Base-by-base conservation (phyloP, 2,797 vertebrate genomes). In the Zalophus californianus region DNA sequence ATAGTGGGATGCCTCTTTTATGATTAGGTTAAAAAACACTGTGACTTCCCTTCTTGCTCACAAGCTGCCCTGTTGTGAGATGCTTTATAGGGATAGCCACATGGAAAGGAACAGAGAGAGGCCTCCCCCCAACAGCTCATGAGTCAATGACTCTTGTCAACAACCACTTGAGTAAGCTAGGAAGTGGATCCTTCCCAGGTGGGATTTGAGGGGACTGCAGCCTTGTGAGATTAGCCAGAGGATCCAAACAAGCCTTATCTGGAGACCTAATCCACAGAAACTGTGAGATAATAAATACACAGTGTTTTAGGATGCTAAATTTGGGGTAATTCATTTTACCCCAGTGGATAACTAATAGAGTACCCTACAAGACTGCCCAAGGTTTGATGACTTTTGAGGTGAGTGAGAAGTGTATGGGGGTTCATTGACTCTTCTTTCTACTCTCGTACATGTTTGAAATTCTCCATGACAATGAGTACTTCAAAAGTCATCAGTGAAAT, bases 391-490 rank as follows among this genome's bases (percentile, higher is more conserved):
- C 9, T 94, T 44, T 77, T 14, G 41, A 29, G 38, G 11, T 12
- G 16, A 80, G 8, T 29, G 25, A 80, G 35, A 96, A 66, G 23
- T 27, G 7, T 32, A 68, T 23, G 20, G 8, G 27, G 18, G 7
- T 56, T 95, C 41, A 32, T 58, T 86, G 91, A n/a, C 44, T 79
- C 38, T 44, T 86, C 41, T 82, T 78, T 72, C 68, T 77, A 72
- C 44, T 90, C 90, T 58, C 77, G 35, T 41, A 20, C 66, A 82
- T 84, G 21, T 72, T 80, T 91, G 13, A 77, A 92, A 91, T 89
- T 96, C 79, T 80, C 56, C 83, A 29, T 29, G 35, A 97, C 38
- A 84, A 94, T 79, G 35, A 86, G 10, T 48, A 77, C 38, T 89
- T 96, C 5, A n/a, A 97, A 89, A 94, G 11, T 11, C 80, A 90